Conservation (phyloP, 2,797 vertebrate species). For the Dermochelys coriacea region DNA sequence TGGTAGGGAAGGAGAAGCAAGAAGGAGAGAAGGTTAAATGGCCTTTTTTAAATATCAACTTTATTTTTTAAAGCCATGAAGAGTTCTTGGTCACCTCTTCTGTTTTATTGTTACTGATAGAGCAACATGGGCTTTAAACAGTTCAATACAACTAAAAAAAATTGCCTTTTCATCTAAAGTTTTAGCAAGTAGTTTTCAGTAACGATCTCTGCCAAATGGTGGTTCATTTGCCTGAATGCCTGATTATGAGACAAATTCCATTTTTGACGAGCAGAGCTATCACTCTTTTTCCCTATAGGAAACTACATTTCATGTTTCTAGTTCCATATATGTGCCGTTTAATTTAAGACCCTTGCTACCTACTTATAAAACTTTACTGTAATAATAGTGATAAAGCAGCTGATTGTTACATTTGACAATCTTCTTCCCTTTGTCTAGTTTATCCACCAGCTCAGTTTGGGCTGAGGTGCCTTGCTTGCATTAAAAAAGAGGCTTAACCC, state of each 20-base stretch:
- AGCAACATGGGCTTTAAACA: neutral
- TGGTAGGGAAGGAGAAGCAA: neutral
- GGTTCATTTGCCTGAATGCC: neutral
- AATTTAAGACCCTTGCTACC: slow-evolving; percentile 71
- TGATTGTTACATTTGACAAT: slow-evolving; percentile 39
- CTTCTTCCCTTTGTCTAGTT: slow-evolving; percentile 12
- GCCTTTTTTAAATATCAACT: neutral
- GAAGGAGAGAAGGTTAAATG: neutral
- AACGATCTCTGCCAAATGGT: neutral
- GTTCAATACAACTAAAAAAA: neutral
- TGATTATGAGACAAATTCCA: slow-evolving; percentile 24
- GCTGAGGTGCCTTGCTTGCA: slow-evolving; percentile 21
- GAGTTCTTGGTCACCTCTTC: neutral
- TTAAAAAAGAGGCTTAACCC: slow-evolving; percentile 26
- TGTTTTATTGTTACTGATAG: neutral
- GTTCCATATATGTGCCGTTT: slow-evolving; percentile 72
- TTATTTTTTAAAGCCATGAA: neutral
- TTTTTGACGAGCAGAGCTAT: slow-evolving; percentile 54
- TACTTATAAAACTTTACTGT: slow-evolving; percentile 58
- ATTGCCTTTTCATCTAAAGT: neutral
- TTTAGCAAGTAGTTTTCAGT: neutral
- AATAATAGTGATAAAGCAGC: slow-evolving; percentile 59
- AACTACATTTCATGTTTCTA: slow-evolving; percentile 42
- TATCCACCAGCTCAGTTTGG: neutral
- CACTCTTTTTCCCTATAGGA: slow-evolving; percentile 13